Percentiles rank a stretch among this genome's conserved stretches.
Conservation (phyloP, 1,140 invertebrate species). For the Drosophila setifemur region DNA sequence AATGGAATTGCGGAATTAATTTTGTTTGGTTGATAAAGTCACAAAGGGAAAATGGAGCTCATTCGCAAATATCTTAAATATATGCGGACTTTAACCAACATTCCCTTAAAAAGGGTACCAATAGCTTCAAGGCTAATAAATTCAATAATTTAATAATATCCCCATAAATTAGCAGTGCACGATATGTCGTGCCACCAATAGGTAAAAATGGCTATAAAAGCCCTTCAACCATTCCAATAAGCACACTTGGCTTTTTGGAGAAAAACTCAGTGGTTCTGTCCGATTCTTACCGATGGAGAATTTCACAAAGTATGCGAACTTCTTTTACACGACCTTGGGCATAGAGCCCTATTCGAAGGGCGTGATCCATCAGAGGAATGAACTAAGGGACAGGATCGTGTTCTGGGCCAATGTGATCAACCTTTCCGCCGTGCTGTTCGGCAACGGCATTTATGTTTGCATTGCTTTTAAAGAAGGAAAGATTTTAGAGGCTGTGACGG, state of each 20-base stretch:
- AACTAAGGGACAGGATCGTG: not conserved
- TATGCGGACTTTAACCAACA: too few relatives aligned
- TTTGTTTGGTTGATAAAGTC: too few relatives aligned
- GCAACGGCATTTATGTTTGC: slow-evolving; percentile 37
- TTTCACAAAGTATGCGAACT: slow-evolving; percentile 52
- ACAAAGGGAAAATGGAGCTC: too few relatives aligned
- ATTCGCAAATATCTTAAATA: too few relatives aligned
- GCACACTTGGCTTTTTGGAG: not conserved
- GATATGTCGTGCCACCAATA: too few relatives aligned
- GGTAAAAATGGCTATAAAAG: slow-evolving; percentile 12
- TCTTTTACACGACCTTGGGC: slow-evolving; percentile 50
- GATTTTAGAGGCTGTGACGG: slow-evolving; percentile 56
- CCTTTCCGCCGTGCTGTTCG: not conserved
- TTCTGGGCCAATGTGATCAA: slow-evolving; percentile 47
- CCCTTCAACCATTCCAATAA: not conserved
- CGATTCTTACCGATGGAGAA: slow-evolving; percentile 26
- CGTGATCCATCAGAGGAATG: not conserved
- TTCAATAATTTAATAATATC: too few relatives aligned
- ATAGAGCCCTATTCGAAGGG: slow-evolving; percentile 39
- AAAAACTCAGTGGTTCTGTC: too few relatives aligned
- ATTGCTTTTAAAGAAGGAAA: slow-evolving; percentile 16
- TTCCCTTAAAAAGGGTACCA: too few relatives aligned
- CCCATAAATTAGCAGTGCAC: too few relatives aligned
- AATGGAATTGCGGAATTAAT: too few relatives aligned
- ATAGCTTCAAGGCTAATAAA: too few relatives aligned